Conservation (phyloP, 2,888 invertebrate species). For the Silvanus unidentatus region DNA sequence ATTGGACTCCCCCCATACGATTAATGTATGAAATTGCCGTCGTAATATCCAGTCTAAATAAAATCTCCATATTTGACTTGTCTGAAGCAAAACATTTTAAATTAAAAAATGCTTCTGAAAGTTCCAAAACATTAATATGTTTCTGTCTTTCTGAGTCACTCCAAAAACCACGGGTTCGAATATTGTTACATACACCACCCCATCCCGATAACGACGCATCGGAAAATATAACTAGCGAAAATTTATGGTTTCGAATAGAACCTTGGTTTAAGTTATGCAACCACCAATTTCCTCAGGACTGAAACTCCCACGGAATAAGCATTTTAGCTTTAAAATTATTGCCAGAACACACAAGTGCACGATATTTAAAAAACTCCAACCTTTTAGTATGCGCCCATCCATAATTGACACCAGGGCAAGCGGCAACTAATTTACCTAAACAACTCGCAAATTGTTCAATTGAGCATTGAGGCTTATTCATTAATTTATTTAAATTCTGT, state of each 20-base stretch:
- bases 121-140: constrained; percentile 15
- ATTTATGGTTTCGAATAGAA: neutral
- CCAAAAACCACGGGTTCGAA: constrained; percentile 12
- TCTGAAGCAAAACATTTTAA: constrained; percentile 12
- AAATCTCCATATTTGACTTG: constrained; percentile 1
- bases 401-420: constrained; percentile 7
- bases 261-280: neutral
- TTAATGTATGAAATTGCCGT: constrained; percentile 3
- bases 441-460: too few species aligned
- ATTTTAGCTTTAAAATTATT: too few species aligned
- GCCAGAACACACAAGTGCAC: too few species aligned
- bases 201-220: constrained; percentile 14
- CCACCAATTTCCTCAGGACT: constrained; percentile 7
- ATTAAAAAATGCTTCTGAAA: constrained; percentile 6
- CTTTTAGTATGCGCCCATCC: too few species aligned
- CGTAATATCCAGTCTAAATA: constrained; percentile 8
- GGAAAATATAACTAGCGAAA: constrained; percentile 10
- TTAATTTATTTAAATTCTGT: neutral
- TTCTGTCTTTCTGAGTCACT: constrained; percentile 2
- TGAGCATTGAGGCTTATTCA: neutral
- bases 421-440: constrained; percentile 4
- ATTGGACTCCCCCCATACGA: constrained; percentile 1
- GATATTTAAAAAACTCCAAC: too few species aligned
- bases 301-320: too few species aligned
- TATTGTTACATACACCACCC: constrained; percentile 7